These are phyloP conservation scores for Ophonus ardosiacus DNA, from an alignment of 2,888 invertebrate genomes.

Conservation along the genomic window DNA sequence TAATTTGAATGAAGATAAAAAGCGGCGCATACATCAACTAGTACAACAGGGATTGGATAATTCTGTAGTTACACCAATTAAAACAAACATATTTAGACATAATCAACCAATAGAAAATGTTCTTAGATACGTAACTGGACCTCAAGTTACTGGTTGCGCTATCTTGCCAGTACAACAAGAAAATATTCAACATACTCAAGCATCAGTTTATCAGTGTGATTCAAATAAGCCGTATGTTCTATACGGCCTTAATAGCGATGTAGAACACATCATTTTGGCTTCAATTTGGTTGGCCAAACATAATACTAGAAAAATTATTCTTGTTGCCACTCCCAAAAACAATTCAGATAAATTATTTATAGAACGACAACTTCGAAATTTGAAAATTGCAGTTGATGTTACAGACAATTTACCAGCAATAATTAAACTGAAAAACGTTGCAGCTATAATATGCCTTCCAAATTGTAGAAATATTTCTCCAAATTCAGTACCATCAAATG, in stretches of 20 bases:
- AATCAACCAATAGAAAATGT: too few species aligned
- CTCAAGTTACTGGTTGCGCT: conserved; percentile 2
- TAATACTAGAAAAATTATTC: neutral
- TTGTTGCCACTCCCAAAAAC: neutral
- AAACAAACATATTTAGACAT: too few species aligned
- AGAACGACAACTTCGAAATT: neutral
- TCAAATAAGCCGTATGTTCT: neutral
- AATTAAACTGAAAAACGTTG: neutral
- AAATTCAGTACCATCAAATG: too few species aligned
- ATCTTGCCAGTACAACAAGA: neutral
- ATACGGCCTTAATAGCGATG: too few species aligned
- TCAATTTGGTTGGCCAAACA: too few species aligned
- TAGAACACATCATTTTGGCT: too few species aligned
- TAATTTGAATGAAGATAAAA: conserved; percentile 74
- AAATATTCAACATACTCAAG: neutral
- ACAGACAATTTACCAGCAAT: neutral
- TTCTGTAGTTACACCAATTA: too few species aligned
- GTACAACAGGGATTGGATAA: too few species aligned
- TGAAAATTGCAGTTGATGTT: neutral
- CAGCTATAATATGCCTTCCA: too few species aligned
- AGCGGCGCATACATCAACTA: too few species aligned
- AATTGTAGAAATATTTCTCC: too few species aligned
- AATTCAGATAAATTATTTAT: neutral
- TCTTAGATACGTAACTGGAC: too few species aligned
- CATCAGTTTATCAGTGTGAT: neutral